Evolutionary conservation across 2,888 invertebrate species (phyloP).

Genomic region (Leptinotarsa peninsularis): DNA sequence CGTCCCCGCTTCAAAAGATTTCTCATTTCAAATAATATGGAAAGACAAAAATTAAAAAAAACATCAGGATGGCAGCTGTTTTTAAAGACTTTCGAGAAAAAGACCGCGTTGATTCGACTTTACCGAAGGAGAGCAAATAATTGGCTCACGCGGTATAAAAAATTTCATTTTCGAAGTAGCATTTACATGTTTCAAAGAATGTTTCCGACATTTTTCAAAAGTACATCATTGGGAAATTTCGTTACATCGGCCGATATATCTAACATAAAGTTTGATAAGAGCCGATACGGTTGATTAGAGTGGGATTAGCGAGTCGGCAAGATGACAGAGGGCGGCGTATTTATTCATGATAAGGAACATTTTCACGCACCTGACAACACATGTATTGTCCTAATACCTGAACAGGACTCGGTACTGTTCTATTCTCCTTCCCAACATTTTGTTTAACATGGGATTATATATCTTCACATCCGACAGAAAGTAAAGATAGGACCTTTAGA

Average conservation of each 20-base stretch:
- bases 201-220: conserved; percentile 3
- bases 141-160: too few relatives aligned
- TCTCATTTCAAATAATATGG: too few relatives aligned
- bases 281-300: conserved; percentile 56
- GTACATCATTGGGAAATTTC: conserved; percentile 9
- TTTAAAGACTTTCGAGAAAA: too few relatives aligned
- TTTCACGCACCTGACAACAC: conserved; percentile 63
- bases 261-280: conserved; percentile 50
- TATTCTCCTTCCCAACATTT: conserved; percentile 40
- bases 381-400: conserved; percentile 58
- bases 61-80: too few relatives aligned
- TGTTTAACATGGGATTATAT: conserved; percentile 55
- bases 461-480: conserved; percentile 54
- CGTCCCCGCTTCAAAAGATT: too few relatives aligned
- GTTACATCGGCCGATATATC: conserved; percentile 24
- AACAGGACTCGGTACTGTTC: conserved; percentile 52
- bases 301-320: conserved; percentile 62
- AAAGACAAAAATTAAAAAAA: too few relatives aligned
- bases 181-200: too few relatives aligned
- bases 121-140: too few relatives aligned
- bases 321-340: conserved; percentile 63
- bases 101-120: too few relatives aligned
- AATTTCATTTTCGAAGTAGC: too few relatives aligned
- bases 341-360: conserved; percentile 59
- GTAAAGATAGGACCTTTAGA: conserved; percentile 33